Base-by-base conservation (phyloP, 2,888 invertebrate genomes). In the Eristalis pertinax region DNA sequence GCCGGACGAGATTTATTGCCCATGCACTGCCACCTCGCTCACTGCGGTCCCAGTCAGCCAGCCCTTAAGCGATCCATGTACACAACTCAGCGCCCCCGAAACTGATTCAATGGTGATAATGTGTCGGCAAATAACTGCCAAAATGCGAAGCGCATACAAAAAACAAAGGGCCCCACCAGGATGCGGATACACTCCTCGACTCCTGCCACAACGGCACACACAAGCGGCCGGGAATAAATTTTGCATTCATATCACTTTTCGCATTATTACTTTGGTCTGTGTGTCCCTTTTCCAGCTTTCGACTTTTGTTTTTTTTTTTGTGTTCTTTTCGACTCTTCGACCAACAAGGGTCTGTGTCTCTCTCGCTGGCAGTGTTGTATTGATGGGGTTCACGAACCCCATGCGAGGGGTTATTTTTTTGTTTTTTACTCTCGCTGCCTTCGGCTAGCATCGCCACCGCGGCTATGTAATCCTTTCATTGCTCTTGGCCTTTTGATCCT, bases 41-140 rank as follows among this genome's bases (percentile, higher is more conserved):
- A 13, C n/a, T 7, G 4, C n/a, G n/a, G n/a, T 50, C 50, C 50
- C 8, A 19, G 7, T 50, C 77, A 62, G 38, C 58, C 87, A 64
- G 60, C 76, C 87, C 84, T 84, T 84, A 83, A 87, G 83, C 79
- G 79, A 19, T 84, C 10, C 76, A 58, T 80, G 84, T 76, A 87
- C 63, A 84, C 87, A 84, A 84, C 79, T 84, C 87, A 80, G 56
- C 62, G 72, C 79, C 75, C 73, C 73, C 72, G 76, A 84, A 86
- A 69, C 87, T 87, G 87, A 87, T 87, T 87, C 87, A 79, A 84
- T 76, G 87, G 87, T 76, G 87, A 87, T 87, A 87, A 87, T 87
- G 87, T 87, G 87, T 87, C 76, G 84, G 87, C 87, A 87, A 87
- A 87, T 87, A 87, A 87, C 87, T 87, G 83, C 87, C 87, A 80